Evolutionary conservation across 2,888 invertebrate species (phyloP).

Genomic region (Drosophila putrida): DNA sequence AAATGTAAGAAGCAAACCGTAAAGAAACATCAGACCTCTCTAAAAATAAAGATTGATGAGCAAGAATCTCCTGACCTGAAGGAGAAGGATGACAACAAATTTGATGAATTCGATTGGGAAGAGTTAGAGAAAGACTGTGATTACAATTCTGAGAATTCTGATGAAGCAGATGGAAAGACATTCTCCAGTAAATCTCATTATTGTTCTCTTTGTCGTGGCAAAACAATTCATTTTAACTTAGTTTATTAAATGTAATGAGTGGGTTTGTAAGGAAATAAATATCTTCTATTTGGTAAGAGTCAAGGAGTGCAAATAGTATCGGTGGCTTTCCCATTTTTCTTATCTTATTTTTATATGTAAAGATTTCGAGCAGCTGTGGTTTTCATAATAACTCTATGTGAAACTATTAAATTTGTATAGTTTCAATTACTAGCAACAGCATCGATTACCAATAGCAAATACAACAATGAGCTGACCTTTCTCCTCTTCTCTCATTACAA

Average conservation of each 20-base stretch:
- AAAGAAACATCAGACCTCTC: neutral
- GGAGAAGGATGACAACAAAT: neutral
- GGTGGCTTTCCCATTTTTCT: too few relatives aligned
- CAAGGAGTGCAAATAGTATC: too few relatives aligned
- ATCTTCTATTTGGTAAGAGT: too few relatives aligned
- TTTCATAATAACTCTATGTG: too few relatives aligned
- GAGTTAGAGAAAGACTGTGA: neutral
- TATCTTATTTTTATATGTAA: too few relatives aligned
- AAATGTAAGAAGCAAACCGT: neutral
- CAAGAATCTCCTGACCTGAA: neutral
- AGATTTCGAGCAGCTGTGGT: too few relatives aligned
- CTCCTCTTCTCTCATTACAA: neutral
- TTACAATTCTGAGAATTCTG: neutral
- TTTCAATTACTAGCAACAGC: slow-evolving; percentile 29
- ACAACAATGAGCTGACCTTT: slow-evolving; percentile 32
- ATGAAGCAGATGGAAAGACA: neutral
- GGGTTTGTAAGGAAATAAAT: neutral
- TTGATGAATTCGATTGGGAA: neutral
- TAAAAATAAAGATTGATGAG: neutral
- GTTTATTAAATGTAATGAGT: neutral
- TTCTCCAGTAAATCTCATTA: neutral
- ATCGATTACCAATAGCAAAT: slow-evolving; percentile 69
- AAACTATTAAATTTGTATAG: slow-evolving; percentile 3
- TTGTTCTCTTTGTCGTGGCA: slow-evolving; percentile 20
- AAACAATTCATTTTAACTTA: slow-evolving; percentile 3